Base-by-base conservation (phyloP, 2,113 vertebrate species). In the Protobothrops mucrosquamatus region DNA sequence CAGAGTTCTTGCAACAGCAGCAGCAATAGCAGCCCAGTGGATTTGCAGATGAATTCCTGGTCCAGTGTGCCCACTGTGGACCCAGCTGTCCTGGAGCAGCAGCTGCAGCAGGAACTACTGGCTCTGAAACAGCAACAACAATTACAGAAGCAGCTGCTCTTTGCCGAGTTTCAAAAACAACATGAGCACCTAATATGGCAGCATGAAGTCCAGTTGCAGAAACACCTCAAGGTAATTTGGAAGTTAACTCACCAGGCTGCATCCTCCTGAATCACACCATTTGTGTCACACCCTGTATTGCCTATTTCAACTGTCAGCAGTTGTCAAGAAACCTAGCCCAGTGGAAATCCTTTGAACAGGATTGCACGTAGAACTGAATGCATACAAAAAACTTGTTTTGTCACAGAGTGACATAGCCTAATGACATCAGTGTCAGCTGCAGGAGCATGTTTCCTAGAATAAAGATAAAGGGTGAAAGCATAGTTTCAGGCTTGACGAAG, bases 41-140 rank as follows among this genome's bases (percentile, higher is more conserved):
- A 99, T 97, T 96, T 99, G n/a, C 97, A 98, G 81, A 98, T 98
- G 8, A 98, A 98, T 43, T 94, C 97, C 90, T 96, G 98, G 94
- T 95, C 95, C 48, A 89, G 92, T 48, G 54, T 74, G 59, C 91
- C 94, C 1, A 90, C 85, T 0, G 95, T 98, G 95, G 98, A 99
- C 95, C 98, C 99, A 0, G 43, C 95, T 0, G 94, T 98, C 29
- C 97, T 98, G 64, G 99, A 99, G 95, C 98, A 99, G 97, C 99
- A 99, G 95, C 98, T 99, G 89, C 99, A 99, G 96, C 98, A 99
- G 90, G 98, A 99, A 94, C 98, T 99, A 1, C 95, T 98, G 90
- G 97, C 98, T 0, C 98, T 99, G n/a, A 99, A 99, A 95, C 98
- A 99, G 95, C 99, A 99, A 96, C 99, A 99, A 96, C 98, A 99